Percentiles rank a stretch among this genome's conserved stretches.
These are phyloP conservation scores for Drosophila nr. perissopoda DNA, from an alignment of 2,888 invertebrate species.

Conservation along the genomic window DNA sequence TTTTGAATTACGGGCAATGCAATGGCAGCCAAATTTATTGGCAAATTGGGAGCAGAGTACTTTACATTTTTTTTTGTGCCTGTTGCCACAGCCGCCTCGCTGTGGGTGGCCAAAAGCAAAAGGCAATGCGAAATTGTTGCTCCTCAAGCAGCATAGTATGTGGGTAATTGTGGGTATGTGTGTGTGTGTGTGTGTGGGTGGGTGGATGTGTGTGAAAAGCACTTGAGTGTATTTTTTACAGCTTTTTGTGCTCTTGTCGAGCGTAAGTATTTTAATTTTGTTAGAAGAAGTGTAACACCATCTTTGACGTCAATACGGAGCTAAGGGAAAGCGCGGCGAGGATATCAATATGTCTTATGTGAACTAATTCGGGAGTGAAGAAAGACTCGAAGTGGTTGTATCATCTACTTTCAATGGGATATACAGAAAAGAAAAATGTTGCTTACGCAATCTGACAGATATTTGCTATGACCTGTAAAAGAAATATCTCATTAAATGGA, in stretches of 20 bases:
- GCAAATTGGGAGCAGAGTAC: constrained; percentile 78
- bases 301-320: not conserved
- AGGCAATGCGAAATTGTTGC: constrained; percentile 40
- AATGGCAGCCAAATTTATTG: constrained; percentile 77
- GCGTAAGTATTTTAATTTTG: constrained; percentile 16
- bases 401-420: not conserved
- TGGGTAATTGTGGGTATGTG: not conserved
- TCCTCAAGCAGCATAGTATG: constrained; percentile 20
- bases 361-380: not conserved
- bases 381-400: not conserved
- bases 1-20: constrained; percentile 71
- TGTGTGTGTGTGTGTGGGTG: constrained; percentile 15
- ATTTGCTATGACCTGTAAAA: not conserved
- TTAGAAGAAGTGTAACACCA: constrained; percentile 9
- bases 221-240: constrained; percentile 76
- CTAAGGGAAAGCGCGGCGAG: not conserved
- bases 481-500: not conserved
- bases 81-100: constrained; percentile 3
- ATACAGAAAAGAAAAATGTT: not conserved
- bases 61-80: constrained; percentile 44
- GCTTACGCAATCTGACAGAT: not conserved
- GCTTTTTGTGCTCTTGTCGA: constrained; percentile 44
- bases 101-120: constrained; percentile 24
- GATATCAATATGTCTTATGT: not conserved
- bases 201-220: constrained; percentile 49